phyloP scores from a whole-genome alignment of 2,888 invertebrate species.

The Hirtodrosophila histrioides region DNA sequence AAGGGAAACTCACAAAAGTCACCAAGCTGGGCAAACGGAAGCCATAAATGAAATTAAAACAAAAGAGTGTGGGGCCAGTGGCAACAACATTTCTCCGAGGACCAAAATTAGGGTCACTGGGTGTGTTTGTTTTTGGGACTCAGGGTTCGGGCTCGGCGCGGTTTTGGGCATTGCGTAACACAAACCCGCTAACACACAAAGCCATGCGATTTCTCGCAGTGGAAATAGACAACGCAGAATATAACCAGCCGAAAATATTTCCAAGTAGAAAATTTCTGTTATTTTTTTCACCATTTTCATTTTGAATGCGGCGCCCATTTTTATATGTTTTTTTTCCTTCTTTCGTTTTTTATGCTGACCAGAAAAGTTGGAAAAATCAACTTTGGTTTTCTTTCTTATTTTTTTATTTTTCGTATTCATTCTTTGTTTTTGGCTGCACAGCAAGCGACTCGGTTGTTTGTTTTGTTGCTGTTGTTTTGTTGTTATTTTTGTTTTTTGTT shows the following conservation, averaged over 20 bases:
- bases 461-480: slow-evolving; percentile 41
- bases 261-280: slow-evolving; percentile 63
- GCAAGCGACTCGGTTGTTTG: slow-evolving; percentile 55
- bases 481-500: slow-evolving; percentile 49
- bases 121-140: slow-evolving; percentile 74
- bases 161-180: slow-evolving; percentile 64
- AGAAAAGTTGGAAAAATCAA: slow-evolving; percentile 66
- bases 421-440: slow-evolving; percentile 43
- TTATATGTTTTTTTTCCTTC: slow-evolving; percentile 32
- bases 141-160: slow-evolving; percentile 16
- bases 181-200: slow-evolving; percentile 60
- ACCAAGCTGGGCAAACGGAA: slow-evolving; percentile 70
- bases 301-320: slow-evolving; percentile 74
- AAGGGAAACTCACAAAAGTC: slow-evolving; percentile 57
- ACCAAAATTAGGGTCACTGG: slow-evolving; percentile 83
- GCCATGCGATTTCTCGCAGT: slow-evolving; percentile 27
- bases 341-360: slow-evolving; percentile 34
- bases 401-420: slow-evolving; percentile 22
- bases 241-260: slow-evolving; percentile 55
- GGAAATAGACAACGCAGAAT: slow-evolving; percentile 44
- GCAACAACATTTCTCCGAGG: slow-evolving; percentile 73
- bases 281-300: slow-evolving; percentile 54
- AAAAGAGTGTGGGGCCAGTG: slow-evolving; percentile 55
- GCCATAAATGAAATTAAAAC: slow-evolving; percentile 78
- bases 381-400: slow-evolving; percentile 49